Evolutionary conservation across 2,888 invertebrate genomes (phyloP), one percentile per base, ranked within the genome.

Genomic region (Dichetophora obliterata): DNA sequence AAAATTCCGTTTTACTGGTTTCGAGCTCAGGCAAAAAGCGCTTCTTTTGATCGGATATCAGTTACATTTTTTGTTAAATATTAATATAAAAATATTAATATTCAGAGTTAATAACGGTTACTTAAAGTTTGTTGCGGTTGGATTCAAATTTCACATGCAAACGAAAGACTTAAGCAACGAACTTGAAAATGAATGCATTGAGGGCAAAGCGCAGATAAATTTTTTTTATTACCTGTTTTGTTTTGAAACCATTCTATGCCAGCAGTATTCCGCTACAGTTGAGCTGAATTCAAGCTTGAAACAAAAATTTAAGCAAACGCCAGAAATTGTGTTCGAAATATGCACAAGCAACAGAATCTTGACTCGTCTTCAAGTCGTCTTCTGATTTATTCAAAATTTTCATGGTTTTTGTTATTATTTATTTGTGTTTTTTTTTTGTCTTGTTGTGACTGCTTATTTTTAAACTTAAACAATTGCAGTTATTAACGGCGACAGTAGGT

Each of bases 401-500:
- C 72, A 61, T 48, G 59, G 48, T 48, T 72, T 72, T 61, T 59
- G 24, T 48, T 24, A 31, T 59, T 5, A 19, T 16, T 14, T 52
- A 34, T 66, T n/a, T 34, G 8, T 68, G 24, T 22, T 19, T 27
- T 69, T 52, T 52, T 50, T 19, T 19, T n/a, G n/a, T n/a, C n/a
- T 48, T 68, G 1, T 48, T 68, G 48, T 48, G 24, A 16, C 11
- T 71, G 57, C 24, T 71, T 50, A 34, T 24, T 63, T 73, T 50
- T 5, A 24, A 52, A 0, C 8, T 48, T 19, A 54, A 57, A 57
- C 16, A 69, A 71, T 65, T 74, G 61, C 61, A 72, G 37, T 75
- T 75, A 74, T 74, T 66, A 74, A 34, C 65, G 65, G 65, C 65
- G 52, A 74, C 52, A 54, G 74, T 65, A 74, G 74, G 74, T 74